Conservation (phyloP, 2,113 vertebrate species). For the Clupea harengus region DNA sequence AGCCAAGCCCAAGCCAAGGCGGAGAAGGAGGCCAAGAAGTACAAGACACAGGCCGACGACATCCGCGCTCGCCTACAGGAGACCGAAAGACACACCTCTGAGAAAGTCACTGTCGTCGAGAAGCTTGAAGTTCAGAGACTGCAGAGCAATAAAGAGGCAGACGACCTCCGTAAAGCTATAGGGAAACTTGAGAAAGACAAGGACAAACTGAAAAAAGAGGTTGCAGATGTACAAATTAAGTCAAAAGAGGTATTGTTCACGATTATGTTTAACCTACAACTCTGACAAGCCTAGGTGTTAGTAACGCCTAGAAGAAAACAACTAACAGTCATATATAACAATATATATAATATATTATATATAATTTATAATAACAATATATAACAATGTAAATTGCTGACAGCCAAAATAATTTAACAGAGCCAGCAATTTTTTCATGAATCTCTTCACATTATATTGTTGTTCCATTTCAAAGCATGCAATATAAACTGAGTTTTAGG, state of each 20-base stretch:
- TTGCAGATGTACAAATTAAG: constrained; percentile 81
- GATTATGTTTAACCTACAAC: neutral
- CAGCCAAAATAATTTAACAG: constrained; percentile 30
- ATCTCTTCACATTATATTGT: neutral
- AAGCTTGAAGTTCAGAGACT: constrained; percentile 86
- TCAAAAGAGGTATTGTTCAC: constrained; percentile 85
- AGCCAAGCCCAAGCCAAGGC: constrained; percentile 84
- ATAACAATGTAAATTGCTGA: constrained; percentile 54
- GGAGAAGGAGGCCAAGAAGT: constrained; percentile 84
- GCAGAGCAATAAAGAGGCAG: constrained; percentile 84
- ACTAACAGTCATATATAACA: constrained; percentile 35
- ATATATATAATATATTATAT: constrained; percentile 33
- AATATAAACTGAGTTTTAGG: neutral
- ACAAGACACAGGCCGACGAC: constrained; percentile 87
- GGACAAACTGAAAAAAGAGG: constrained; percentile 83
- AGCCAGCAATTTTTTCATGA: constrained; percentile 48
- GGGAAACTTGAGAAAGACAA: constrained; percentile 83
- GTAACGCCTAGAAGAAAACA: constrained; percentile 31
- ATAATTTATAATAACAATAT: constrained; percentile 24
- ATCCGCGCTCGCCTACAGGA: constrained; percentile 75
- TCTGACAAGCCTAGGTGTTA: neutral
- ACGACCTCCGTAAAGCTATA: constrained; percentile 80
- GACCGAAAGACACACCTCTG: constrained; percentile 76
- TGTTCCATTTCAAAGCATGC: neutral
- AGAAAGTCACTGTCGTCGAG: constrained; percentile 78